phyloP scores from a whole-genome alignment of 1,140 invertebrate species.

The Stegodyphus mimosarum region DNA sequence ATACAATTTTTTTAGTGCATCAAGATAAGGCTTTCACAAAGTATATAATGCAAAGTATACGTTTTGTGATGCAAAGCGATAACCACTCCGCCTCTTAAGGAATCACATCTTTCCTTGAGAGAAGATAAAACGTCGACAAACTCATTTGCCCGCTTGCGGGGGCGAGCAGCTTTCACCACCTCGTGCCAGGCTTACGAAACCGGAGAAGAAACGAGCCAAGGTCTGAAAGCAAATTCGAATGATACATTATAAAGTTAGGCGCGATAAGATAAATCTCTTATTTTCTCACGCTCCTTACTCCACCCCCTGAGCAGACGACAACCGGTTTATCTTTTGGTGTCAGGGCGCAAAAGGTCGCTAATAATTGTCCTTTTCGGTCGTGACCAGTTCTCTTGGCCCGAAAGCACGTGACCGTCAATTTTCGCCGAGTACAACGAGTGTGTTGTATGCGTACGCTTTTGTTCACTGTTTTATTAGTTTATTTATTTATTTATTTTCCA shows the following conservation, averaged over 20 bases:
- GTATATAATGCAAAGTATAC: no score
- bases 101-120: no score
- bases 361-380: slow-evolving; percentile 53
- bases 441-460: background rate
- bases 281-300: slow-evolving; percentile 52
- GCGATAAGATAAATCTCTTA: slow-evolving; percentile 22
- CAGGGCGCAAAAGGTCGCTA: slow-evolving; percentile 55
- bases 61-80: no score
- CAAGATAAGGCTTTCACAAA: no score
- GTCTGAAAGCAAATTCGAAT: slow-evolving; percentile 47
- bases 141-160: slow-evolving; percentile 1
- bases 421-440: slow-evolving; percentile 3
- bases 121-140: no score
- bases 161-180: slow-evolving; percentile 18
- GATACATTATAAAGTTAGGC: slow-evolving; percentile 16
- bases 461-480: background rate
- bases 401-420: slow-evolving; percentile 45
- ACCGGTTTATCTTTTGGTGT: slow-evolving; percentile 34
- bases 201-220: slow-evolving; percentile 14
- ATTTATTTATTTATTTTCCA: background rate
- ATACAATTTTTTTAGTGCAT: no score
- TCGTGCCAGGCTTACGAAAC: background rate
- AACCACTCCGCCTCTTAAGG: no score
- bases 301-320: slow-evolving; percentile 29
- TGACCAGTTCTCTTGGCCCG: slow-evolving; percentile 35